phyloP scores from a whole-genome alignment of 2,113 vertebrate genomes.

The Hippocampus barbouri region DNA sequence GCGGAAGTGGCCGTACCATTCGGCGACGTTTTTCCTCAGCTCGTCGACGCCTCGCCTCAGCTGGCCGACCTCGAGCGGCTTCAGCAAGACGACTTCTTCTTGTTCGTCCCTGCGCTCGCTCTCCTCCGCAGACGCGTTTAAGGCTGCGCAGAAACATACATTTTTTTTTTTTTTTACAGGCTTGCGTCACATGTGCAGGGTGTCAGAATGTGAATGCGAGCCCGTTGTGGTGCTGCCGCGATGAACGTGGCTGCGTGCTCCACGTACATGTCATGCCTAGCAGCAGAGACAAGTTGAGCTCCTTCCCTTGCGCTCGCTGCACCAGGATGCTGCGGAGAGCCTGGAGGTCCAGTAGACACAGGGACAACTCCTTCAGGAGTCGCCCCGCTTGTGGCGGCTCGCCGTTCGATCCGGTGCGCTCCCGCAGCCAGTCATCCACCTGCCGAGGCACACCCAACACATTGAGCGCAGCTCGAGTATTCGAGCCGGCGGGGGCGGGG shows the following conservation, averaged over 20 bases:
- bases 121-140: constrained; percentile 81
- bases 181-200: too few species aligned
- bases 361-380: constrained; percentile 90
- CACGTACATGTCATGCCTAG: constrained; percentile 91
- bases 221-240: too few species aligned
- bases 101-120: constrained; percentile 68
- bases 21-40: constrained; percentile 83
- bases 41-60: constrained; percentile 88
- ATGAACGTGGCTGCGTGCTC: neutral
- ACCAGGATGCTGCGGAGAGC: constrained; percentile 89
- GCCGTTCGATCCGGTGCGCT: constrained; percentile 40
- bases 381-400: constrained; percentile 75
- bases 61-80: constrained; percentile 80
- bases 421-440: constrained; percentile 64
- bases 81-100: constrained; percentile 77
- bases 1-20: constrained; percentile 85
- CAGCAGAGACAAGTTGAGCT: constrained; percentile 90
- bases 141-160: constrained; percentile 59
- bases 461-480: neutral
- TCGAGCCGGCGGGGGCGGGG: neutral
- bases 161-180: too few species aligned
- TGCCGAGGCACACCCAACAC: constrained; percentile 24
- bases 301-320: constrained; percentile 88
- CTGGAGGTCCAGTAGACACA: constrained; percentile 89
- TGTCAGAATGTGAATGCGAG: too few species aligned